A percentile compares a stretch with the other conserved stretches of the same genome.
phyloP scores from a whole-genome alignment of 2,797 vertebrate species.

The Erethizon dorsatum region DNA sequence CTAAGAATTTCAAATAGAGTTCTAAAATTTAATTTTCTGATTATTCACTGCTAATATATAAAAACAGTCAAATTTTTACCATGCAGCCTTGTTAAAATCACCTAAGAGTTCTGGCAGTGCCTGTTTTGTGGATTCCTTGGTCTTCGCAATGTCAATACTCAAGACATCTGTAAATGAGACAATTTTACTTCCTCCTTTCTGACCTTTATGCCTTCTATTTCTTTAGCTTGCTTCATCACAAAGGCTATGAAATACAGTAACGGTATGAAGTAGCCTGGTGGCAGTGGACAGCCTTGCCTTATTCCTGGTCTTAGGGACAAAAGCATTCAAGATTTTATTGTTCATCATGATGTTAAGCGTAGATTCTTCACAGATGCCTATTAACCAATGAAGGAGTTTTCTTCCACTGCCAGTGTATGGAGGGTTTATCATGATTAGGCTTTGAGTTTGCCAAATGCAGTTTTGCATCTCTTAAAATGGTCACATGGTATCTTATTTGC shows the following conservation, averaged over 20 bases:
- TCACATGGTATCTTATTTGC: neutral
- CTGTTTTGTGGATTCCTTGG: neutral
- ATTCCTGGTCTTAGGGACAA: neutral
- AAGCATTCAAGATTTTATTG: neutral
- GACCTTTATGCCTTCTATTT: neutral
- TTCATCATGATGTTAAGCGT: neutral
- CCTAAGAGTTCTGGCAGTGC: neutral
- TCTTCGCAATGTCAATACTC: conserved; percentile 9
- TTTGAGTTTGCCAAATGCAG: neutral
- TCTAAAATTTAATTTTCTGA: conserved; percentile 25
- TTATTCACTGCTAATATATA: neutral
- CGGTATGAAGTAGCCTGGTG: neutral
- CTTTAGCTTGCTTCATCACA: conserved; percentile 16
- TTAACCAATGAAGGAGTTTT: neutral
- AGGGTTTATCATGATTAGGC: neutral
- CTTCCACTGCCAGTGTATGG: neutral
- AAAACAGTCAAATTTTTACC: neutral
- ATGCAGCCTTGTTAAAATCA: neutral
- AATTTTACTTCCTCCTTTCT: conserved; percentile 1
- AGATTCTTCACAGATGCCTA: neutral
- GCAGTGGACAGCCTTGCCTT: neutral
- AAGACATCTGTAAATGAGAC: neutral
- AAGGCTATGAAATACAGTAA: neutral
- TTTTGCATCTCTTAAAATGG: conserved; percentile 19
- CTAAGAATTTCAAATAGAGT: conserved; percentile 8